Percentiles rank a stretch among this genome's conserved stretches.
These are phyloP conservation scores for Tupaia chinensis DNA, from an alignment of 2,113 vertebrate genomes.

Conservation along the genomic window DNA sequence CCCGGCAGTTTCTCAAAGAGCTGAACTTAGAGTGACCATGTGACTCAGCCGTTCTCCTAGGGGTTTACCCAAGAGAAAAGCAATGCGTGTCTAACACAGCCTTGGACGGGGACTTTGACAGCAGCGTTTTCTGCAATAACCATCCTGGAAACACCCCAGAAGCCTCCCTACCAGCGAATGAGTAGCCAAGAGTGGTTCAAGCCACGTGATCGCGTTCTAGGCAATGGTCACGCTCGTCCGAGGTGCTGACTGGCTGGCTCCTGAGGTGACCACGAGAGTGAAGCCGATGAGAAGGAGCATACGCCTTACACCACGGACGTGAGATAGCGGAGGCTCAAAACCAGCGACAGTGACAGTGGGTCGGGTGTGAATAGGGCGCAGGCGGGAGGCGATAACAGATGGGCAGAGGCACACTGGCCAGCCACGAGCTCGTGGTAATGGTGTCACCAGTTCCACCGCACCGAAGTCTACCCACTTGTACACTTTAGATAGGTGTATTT, in stretches of 20 bases:
- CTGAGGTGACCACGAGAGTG: background rate
- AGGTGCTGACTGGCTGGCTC: too few species aligned
- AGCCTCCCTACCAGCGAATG: background rate
- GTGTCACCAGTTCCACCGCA: rapidly evolving
- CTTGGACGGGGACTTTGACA: rapidly evolving
- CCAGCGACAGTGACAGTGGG: background rate
- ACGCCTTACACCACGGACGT: too few species aligned
- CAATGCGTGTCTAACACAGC: background rate
- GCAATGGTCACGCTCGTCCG: too few species aligned
- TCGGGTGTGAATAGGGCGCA: background rate
- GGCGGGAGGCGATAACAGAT: too few species aligned
- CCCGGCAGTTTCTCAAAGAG: background rate
- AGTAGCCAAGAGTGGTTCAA: rapidly evolving
- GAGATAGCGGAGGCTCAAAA: background rate
- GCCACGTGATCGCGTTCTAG: rapidly evolving
- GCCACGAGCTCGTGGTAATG: too few species aligned
- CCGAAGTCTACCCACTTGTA: background rate
- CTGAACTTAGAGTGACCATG: background rate
- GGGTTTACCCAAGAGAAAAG: background rate
- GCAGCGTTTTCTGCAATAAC: too few species aligned
- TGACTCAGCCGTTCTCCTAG: background rate
- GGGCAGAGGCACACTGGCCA: background rate
- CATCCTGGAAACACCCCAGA: background rate
- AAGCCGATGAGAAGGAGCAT: background rate
- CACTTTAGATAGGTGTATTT: background rate